Evolutionary conservation across 2,797 vertebrate genomes (phyloP).

Genomic region (Eulemur rubriventer): DNA sequence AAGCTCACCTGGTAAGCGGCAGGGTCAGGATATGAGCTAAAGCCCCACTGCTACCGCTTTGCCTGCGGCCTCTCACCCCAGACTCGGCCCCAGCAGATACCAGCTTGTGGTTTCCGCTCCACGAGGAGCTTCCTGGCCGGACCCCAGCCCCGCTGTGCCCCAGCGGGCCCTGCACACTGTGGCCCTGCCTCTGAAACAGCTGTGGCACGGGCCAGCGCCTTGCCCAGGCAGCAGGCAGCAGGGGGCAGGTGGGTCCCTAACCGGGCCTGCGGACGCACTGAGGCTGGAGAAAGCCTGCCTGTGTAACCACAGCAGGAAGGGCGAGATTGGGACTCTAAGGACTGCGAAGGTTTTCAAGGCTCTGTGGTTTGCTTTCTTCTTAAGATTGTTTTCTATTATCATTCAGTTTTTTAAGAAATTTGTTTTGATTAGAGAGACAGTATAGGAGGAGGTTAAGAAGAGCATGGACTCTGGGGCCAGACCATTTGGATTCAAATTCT

Average conservation of each 20-base stretch:
- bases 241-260: background rate
- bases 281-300: background rate
- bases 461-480: background rate
- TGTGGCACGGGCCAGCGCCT: rapidly evolving
- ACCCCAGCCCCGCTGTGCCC: background rate
- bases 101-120: background rate
- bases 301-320: background rate
- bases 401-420: background rate
- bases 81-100: background rate
- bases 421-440: background rate
- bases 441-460: background rate
- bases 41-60: rapidly evolving
- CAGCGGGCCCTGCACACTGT: rapidly evolving
- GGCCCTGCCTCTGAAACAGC: background rate
- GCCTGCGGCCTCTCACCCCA: background rate
- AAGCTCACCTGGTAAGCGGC: background rate
- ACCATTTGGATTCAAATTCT: background rate
- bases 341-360: background rate
- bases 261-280: rapidly evolving
- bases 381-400: background rate
- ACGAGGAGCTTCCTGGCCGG: background rate
- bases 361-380: background rate
- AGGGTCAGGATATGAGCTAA: background rate
- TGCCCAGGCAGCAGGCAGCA: background rate
- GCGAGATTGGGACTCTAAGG: background rate